These are phyloP conservation scores for Taxidea taxus DNA, from an alignment of 2,113 vertebrate genomes.

Conservation along the genomic window DNA sequence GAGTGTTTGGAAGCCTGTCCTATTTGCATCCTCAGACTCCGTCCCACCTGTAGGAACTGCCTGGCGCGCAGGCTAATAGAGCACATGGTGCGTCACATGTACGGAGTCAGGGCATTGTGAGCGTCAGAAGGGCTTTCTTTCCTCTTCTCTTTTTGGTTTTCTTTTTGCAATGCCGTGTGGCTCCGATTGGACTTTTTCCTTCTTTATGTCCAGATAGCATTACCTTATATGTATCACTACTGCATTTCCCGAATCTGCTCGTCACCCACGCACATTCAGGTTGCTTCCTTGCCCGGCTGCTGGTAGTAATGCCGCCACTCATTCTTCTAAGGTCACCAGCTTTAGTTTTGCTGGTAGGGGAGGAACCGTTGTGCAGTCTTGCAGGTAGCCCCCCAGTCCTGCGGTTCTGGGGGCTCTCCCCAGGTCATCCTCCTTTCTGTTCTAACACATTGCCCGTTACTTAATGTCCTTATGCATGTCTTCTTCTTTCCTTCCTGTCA, in stretches of 20 bases:
- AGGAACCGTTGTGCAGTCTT: background rate
- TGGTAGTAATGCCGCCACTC: background rate
- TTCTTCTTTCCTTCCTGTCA: background rate
- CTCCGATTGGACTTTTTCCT: background rate
- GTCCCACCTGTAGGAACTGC: background rate
- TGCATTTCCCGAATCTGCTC: background rate
- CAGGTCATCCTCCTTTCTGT: background rate
- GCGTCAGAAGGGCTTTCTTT: background rate
- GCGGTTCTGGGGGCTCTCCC: background rate
- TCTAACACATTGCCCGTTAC: background rate
- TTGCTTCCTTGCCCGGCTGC: background rate
- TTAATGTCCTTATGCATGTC: background rate
- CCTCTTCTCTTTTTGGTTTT: background rate
- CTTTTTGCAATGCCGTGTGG: background rate
- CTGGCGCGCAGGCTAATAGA: background rate
- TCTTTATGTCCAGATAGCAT: background rate
- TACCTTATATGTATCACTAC: background rate
- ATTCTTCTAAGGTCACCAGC: background rate
- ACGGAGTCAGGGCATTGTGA: background rate
- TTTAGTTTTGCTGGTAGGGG: background rate
- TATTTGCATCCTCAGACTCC: background rate
- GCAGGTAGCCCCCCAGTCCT: background rate
- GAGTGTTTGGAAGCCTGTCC: background rate
- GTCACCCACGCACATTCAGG: background rate
- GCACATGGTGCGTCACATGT: background rate